Conservation (phyloP, 2,888 invertebrate species). For the Reticulitermes lucifugus region DNA sequence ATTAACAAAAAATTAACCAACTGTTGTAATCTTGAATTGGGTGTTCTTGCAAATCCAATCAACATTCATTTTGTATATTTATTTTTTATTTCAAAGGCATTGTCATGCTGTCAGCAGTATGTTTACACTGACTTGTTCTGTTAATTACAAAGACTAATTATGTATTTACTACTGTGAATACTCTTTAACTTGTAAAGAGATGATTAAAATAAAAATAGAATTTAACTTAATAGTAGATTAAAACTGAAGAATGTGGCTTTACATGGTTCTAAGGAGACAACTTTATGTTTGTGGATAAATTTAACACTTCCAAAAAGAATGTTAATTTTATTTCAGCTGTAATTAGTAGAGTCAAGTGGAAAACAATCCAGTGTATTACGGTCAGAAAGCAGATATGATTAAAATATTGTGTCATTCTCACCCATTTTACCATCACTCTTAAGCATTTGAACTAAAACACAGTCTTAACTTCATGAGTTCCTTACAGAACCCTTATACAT, state of each 20-base stretch:
- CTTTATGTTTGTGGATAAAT: conserved; percentile 31
- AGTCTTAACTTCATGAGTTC: too few species aligned
- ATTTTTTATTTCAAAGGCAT: conserved; percentile 33
- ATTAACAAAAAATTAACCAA: conserved; percentile 18
- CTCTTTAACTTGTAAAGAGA: conserved; percentile 28
- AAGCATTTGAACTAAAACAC: background rate
- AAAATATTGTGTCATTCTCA: conserved; percentile 37
- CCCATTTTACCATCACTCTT: background rate
- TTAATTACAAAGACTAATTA: conserved; percentile 30
- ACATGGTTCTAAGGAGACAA: conserved; percentile 23
- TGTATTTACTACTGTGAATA: conserved; percentile 42
- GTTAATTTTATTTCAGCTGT: conserved; percentile 43
- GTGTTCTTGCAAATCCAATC: conserved; percentile 32
- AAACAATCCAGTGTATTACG: conserved; percentile 42
- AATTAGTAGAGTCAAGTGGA: conserved; percentile 43
- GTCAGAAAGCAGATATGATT: conserved; percentile 43
- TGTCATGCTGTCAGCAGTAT: conserved; percentile 3
- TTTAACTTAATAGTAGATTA: conserved; percentile 35
- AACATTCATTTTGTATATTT: conserved; percentile 42
- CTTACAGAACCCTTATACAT: too few species aligned
- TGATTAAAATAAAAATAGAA: conserved; percentile 28
- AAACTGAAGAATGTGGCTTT: conserved; percentile 44
- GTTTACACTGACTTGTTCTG: conserved; percentile 30
- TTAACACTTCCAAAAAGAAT: conserved; percentile 19
- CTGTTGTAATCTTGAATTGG: background rate